Evolutionary conservation across 2,113 vertebrate genomes (phyloP).

Genomic region (Cacatua alba): DNA sequence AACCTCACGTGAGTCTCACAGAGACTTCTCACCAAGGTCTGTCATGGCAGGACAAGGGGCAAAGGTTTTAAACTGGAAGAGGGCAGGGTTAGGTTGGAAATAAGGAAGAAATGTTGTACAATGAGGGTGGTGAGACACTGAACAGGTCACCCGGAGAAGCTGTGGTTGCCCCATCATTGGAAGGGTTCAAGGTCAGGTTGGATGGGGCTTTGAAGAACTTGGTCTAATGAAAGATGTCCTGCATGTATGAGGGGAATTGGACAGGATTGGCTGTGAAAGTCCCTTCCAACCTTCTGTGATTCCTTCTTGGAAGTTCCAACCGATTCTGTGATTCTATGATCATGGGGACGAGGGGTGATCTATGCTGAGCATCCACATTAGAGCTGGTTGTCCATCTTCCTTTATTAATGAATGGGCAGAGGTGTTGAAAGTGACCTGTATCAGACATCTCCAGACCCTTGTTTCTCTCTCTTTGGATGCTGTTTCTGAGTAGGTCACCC

Average conservation of each 20-base stretch:
- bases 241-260: fast-evolving
- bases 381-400: neutral
- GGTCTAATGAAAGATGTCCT: neutral
- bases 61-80: neutral
- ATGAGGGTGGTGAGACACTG: neutral
- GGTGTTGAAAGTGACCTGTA: neutral
- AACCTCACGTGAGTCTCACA: fast-evolving
- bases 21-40: neutral
- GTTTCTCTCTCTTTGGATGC: neutral
- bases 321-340: neutral
- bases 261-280: neutral
- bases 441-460: neutral
- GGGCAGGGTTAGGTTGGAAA: neutral
- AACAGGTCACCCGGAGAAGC: neutral
- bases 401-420: neutral
- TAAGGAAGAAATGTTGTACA: neutral
- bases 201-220: fast-evolving
- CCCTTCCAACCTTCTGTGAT: neutral
- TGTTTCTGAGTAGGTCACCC: neutral
- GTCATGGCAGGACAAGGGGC: neutral
- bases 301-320: neutral
- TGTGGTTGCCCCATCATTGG: neutral
- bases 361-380: neutral
- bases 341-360: neutral
- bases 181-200: neutral